These are phyloP conservation scores for Oopsacas minuta DNA, from an alignment of 37 sponge, comb jelly and placozoan genomes.

Conservation along the genomic window DNA sequence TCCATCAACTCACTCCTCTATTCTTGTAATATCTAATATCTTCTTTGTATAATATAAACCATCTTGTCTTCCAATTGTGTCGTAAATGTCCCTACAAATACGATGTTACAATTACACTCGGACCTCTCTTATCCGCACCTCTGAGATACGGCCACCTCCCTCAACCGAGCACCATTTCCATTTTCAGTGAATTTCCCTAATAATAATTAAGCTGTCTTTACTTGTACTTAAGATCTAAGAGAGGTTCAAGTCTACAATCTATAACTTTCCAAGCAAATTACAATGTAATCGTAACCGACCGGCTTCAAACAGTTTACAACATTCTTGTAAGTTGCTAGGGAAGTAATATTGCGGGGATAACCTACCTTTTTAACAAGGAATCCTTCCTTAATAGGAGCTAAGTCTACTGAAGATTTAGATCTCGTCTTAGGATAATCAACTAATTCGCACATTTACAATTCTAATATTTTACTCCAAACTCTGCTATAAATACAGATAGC, in stretches of 20 bases:
- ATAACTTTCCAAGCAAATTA: too few species aligned
- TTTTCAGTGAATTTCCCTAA: too few species aligned
- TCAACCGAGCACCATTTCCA: too few species aligned
- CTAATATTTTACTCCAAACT: neutral
- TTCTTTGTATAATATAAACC: neutral
- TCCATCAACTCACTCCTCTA: neutral
- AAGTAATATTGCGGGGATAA: too few species aligned
- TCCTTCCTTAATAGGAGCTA: neutral
- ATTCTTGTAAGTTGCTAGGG: too few species aligned
- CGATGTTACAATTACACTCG: neutral
- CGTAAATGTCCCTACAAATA: neutral
- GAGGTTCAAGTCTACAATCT: too few species aligned
- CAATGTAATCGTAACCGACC: too few species aligned
- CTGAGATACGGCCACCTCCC: too few species aligned
- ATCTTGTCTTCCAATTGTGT: slow-evolving; percentile 16
- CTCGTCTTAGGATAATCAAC: neutral
- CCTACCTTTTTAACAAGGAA: slow-evolving; percentile 6
- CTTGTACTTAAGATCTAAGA: too few species aligned
- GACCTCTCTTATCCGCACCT: too few species aligned
- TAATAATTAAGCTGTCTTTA: too few species aligned
- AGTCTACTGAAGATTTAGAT: neutral
- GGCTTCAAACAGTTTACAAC: too few species aligned
- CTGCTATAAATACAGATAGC: neutral
- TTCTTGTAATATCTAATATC: neutral
- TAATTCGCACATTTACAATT: neutral